Conservation (phyloP, 92 coral and sea anemone genomes). For the Hydrozoanthus gracilis region DNA sequence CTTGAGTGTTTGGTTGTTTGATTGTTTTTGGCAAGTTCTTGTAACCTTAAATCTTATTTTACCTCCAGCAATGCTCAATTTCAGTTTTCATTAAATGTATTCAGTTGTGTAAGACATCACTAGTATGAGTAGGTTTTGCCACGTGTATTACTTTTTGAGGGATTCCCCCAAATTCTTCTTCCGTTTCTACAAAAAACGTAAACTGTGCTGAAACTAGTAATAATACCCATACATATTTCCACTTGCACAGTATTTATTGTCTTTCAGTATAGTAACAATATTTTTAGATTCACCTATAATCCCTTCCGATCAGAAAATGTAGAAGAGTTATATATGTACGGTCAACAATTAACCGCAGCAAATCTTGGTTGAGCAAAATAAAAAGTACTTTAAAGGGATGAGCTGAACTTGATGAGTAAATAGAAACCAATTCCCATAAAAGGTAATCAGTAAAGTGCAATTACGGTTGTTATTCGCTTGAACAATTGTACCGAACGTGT, state of each 20-base stretch:
- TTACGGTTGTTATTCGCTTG: neutral
- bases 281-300: neutral
- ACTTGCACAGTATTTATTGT: neutral
- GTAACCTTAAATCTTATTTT: neutral
- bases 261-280: neutral
- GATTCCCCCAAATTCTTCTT: neutral
- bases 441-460: slow-evolving; percentile 1
- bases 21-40: no score
- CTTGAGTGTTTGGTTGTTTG: no score
- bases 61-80: neutral
- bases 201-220: neutral
- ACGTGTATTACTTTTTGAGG: neutral
- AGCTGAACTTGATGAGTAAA: neutral
- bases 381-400: neutral
- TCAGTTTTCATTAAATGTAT: neutral
- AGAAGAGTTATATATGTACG: neutral
- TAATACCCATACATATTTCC: neutral
- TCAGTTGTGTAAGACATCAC: neutral
- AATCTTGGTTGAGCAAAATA: neutral
- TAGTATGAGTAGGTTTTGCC: neutral
- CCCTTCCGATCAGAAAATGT: slow-evolving; percentile 14
- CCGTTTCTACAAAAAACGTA: neutral
- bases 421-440: slow-evolving; percentile 22
- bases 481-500: slow-evolving; percentile 4
- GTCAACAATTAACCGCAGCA: slow-evolving; percentile 16